phyloP scores from a whole-genome alignment of 2,888 invertebrate species.

The Phoenoteleia sp. region DNA sequence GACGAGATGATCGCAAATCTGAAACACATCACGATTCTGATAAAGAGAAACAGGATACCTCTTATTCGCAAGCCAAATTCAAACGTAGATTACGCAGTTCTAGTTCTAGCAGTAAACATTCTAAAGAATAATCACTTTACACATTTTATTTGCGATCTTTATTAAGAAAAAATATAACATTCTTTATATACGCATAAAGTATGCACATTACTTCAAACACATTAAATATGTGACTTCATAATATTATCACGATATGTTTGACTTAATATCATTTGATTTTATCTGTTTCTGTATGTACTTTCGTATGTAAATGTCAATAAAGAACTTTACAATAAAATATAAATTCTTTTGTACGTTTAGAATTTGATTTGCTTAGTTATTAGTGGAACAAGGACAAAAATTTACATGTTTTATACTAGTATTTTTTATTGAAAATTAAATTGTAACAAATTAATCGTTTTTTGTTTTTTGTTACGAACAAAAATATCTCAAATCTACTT shows the following conservation, averaged over 20 bases:
- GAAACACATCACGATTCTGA: constrained; percentile 74
- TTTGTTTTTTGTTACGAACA: neutral
- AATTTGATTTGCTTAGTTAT: neutral
- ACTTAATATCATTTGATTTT: neutral
- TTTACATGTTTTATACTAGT: neutral
- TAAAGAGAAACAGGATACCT: constrained; percentile 70
- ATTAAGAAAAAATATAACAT: neutral
- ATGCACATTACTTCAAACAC: constrained; percentile 9
- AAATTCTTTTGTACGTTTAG: constrained; percentile 4
- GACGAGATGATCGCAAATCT: constrained; percentile 77
- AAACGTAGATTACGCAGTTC: constrained; percentile 82
- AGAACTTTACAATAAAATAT: constrained; percentile 20
- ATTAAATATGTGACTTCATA: neutral
- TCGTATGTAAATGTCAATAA: too few species aligned
- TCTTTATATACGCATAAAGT: constrained; percentile 10
- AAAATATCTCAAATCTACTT: neutral
- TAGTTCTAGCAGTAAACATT: constrained; percentile 81
- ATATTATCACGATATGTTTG: neutral
- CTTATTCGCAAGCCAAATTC: constrained; percentile 79
- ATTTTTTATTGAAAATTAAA: constrained; percentile 14
- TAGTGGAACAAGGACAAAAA: neutral
- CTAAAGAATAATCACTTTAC: constrained; percentile 77
- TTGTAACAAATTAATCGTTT: neutral
- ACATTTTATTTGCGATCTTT: neutral
- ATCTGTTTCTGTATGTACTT: neutral